These are phyloP conservation scores for Lepidurus couesii DNA, from an alignment of 1,140 invertebrate species.

Conservation along the genomic window DNA sequence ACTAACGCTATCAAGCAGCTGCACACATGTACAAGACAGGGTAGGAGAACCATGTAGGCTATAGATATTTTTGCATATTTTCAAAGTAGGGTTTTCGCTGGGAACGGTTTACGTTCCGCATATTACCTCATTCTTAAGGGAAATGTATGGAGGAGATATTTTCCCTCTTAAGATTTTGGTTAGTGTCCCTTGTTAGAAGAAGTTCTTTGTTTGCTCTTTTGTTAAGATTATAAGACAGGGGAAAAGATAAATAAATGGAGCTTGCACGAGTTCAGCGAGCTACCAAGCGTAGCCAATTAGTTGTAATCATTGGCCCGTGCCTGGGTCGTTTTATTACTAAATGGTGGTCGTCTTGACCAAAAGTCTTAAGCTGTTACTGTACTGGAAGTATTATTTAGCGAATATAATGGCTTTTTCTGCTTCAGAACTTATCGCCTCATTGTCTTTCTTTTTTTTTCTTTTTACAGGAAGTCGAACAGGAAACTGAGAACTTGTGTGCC, in stretches of 20 bases:
- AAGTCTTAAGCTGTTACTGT: too few species aligned
- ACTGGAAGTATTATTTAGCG: too few species aligned
- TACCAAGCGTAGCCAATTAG: not conserved
- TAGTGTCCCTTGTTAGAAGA: not conserved
- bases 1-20: conserved; percentile 4
- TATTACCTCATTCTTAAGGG: not conserved
- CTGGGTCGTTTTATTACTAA: too few species aligned
- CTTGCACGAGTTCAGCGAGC: not conserved
- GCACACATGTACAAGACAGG: not conserved
- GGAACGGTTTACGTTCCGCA: not conserved
- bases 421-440: not conserved
- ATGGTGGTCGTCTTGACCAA: too few species aligned
- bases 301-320: conserved; percentile 4
- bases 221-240: not conserved
- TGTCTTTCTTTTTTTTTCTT: not conserved
- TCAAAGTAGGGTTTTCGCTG: not conserved
- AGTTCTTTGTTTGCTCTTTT: not conserved
- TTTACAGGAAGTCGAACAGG: not conserved
- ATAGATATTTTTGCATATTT: not conserved
- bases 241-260: not conserved
- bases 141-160: not conserved
- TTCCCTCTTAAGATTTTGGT: not conserved
- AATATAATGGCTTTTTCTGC: not conserved
- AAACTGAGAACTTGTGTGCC: conserved; percentile 10
- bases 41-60: not conserved